Evolutionary conservation across 2,888 invertebrate species (phyloP).

Genomic region (Scaptomyza tumidula): DNA sequence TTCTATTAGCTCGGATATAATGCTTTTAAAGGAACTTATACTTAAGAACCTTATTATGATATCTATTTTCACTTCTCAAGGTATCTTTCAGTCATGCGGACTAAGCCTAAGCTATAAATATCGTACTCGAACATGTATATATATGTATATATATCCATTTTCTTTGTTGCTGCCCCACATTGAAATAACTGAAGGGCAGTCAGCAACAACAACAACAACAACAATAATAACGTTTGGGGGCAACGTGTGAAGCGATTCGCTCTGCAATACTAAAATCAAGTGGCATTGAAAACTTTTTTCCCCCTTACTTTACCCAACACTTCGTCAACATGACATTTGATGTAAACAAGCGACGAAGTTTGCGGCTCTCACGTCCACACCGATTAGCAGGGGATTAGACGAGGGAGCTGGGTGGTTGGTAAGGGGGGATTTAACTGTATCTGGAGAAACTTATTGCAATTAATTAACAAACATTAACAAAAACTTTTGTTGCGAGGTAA

Average conservation of each 20-base stretch:
- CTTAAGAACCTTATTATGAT: too few species aligned
- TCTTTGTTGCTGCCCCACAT: conserved; percentile 29
- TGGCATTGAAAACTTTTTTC: conserved; percentile 59
- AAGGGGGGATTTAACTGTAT: background rate
- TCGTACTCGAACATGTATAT: too few species aligned
- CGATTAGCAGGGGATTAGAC: conserved; percentile 36
- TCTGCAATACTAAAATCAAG: conserved; percentile 47
- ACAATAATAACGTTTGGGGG: conserved; percentile 1
- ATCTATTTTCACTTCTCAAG: background rate
- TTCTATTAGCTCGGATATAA: too few species aligned
- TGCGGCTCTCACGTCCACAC: conserved; percentile 20
- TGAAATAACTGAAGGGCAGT: conserved; percentile 14
- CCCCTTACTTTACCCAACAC: background rate
- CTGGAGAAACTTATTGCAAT: conserved; percentile 51
- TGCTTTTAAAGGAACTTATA: too few species aligned
- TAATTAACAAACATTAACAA: conserved; percentile 58
- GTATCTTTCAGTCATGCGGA: background rate
- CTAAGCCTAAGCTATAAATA: too few species aligned
- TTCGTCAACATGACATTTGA: conserved; percentile 27
- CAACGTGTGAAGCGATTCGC: conserved; percentile 40
- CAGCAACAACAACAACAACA: background rate
- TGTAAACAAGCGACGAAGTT: conserved; percentile 46
- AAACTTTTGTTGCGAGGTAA: conserved; percentile 20
- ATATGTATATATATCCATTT: background rate
- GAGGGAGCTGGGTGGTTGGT: background rate